Base-by-base conservation (phyloP, 35 echinoderm and acorn worm species). In the Apostichopus parvimensis region DNA sequence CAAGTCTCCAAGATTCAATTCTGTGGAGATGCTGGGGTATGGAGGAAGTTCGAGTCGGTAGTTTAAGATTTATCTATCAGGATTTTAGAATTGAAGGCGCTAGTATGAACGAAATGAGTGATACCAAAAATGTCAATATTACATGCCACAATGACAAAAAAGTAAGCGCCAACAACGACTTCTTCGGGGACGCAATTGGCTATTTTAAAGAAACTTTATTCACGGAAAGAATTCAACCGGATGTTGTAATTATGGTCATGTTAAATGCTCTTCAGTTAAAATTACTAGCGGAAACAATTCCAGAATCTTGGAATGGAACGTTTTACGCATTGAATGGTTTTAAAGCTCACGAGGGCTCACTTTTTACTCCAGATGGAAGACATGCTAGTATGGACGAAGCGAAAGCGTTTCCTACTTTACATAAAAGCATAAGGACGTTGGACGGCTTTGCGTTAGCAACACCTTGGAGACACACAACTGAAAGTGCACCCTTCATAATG, bases 31-130 rank as follows among this genome's bases (percentile, higher is more conserved):
- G 85, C 65, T 87, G 85, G 85, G 85, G 85, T 20, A 60, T 60
- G 15, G 85, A 34, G 45, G 85, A 87, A 87, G 54, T 87, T 17
- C 85, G 59, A n/a, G 82, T 86, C 17, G 82, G 82, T 23, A 86
- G 54, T 86, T 64, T 86, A 24, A 34, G 28, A 8, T 60, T 87
- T 11, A 53, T 87, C 21, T 87, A 87, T 59, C 85, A 87, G 28
- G 85, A 87, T 64, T 87, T 65, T 87, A 14, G 85, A 8, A 24
- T 87, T 34, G 85, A 87, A 52, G 54, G 56, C 9, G 18, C 57
- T 45, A 45, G 23, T 18, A 72, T 81, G 79, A 22, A 52, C 9
- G 4, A 52, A 5, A 81, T 53, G 12, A 6, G 6, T 12, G 12
- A 45, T 22, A 22, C 1, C 6, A 12, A 22, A 17, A 5, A 22